Evolutionary conservation across 2,113 vertebrate species (phyloP).

Genomic region (Psettodes erumei): DNA sequence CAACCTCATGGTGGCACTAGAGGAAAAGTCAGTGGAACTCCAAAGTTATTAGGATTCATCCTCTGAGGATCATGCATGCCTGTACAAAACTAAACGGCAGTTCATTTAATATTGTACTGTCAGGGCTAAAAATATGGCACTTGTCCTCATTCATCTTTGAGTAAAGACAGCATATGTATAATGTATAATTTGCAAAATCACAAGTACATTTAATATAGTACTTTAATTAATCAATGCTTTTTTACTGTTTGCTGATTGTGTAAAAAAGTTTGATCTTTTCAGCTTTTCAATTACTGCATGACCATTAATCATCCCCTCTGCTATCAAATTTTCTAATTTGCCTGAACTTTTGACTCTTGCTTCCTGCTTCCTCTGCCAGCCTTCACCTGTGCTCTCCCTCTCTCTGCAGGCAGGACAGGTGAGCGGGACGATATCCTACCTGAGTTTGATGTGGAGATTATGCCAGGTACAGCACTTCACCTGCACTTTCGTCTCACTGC

Average conservation of each 20-base stretch:
- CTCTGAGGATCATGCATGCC: no score
- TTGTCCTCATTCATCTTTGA: not conserved
- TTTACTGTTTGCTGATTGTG: constrained; percentile 5
- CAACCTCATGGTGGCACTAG: no score
- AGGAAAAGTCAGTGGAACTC: no score
- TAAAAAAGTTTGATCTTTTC: not conserved
- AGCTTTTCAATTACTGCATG: constrained; percentile 46
- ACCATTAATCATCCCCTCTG: constrained; percentile 30
- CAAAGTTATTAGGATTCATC: no score
- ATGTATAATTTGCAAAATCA: not conserved
- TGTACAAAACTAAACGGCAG: not conserved
- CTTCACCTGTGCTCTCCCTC: constrained; percentile 84
- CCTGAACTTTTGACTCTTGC: constrained; percentile 64
- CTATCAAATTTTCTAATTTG: constrained; percentile 48
- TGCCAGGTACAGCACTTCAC: constrained; percentile 92
- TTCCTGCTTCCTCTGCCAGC: constrained; percentile 68
- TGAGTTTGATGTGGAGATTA: constrained; percentile 98
- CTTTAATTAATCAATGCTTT: not conserved
- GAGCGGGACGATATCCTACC: constrained; percentile 96
- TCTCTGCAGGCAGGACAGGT: constrained; percentile 98
- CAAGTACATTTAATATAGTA: not conserved
- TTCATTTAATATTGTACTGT: no score
- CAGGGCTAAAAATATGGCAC: not conserved
- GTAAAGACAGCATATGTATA: not conserved
- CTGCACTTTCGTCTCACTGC: constrained; percentile 48